Base-by-base conservation (phyloP, 2,113 vertebrate genomes). In the Triplophysa tibetana region DNA sequence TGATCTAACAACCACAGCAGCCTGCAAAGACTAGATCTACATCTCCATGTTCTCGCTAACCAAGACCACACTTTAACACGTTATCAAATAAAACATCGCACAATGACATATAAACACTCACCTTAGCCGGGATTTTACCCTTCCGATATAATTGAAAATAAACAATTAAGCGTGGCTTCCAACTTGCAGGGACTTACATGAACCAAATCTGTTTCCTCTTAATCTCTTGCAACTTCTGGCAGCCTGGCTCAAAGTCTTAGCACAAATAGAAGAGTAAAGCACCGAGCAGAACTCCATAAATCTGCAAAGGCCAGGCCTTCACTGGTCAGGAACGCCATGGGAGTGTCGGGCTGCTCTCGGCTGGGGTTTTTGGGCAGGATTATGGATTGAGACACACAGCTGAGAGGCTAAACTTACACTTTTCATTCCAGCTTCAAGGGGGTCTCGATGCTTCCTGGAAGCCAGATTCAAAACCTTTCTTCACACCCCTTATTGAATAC, bases 401-500 rank as follows among this genome's bases (percentile, higher is more conserved):
- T 92, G 91, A 88, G 91, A 92, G 90, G 89, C 90, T 92, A 90
- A 93, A 93, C 90, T 93, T 93, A 92, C 90, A 93, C 90, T 92
- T 92, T 93, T 94, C 89, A 91, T 92, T 90, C 89, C 80, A 85
- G 89, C 91, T 91, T 92, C 88, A 87, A 91, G 91, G 90, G 90
- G 92, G 92, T 93, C 91, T 92, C 83, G 14, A 76, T 87, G 88
- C 87, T 89, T 90, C 85, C 86, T 90, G 84, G 88, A 90, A 90
- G 88, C 88, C 84, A 88, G 81, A 89, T 90, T 90, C 84, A 86
- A 89, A 84, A 89, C 87, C 83, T 88, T 69, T 87, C 16, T 43
- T 66, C 70, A 52, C 19, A 21, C 48, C n/a, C 43, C 50, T 33
- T 48, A 69, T 11, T 87, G 85, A 87, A 88, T 84, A 75, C 83